phyloP scores from a whole-genome alignment of 2,888 invertebrate species.

The Nycteola revayana region DNA sequence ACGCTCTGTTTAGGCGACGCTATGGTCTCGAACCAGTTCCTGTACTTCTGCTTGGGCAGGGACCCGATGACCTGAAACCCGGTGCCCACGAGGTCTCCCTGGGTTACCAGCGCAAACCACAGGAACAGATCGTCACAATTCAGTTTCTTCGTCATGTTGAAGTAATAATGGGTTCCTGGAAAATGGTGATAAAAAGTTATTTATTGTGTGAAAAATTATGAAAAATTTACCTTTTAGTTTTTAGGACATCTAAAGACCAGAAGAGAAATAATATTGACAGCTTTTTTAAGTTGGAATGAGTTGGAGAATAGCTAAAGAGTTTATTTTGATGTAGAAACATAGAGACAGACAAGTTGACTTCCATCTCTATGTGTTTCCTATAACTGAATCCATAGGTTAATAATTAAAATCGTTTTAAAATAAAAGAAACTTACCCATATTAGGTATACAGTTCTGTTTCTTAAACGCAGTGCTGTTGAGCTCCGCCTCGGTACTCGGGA shows the following conservation, averaged over 20 bases:
- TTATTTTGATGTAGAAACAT: too few relatives aligned
- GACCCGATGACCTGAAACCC: conserved; percentile 48
- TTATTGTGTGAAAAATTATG: too few relatives aligned
- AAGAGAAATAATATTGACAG: too few relatives aligned
- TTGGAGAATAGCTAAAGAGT: too few relatives aligned
- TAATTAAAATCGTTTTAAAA: too few relatives aligned
- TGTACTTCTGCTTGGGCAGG: conserved; percentile 20
- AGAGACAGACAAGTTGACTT: too few relatives aligned
- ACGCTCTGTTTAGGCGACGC: conserved; percentile 22
- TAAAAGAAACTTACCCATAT: conserved; percentile 66
- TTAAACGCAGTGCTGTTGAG: conserved; percentile 51
- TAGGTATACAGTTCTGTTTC: conserved; percentile 63
- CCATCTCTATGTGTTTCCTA: too few relatives aligned
- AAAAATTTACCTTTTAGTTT: too few relatives aligned
- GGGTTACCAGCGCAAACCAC: conserved; percentile 46
- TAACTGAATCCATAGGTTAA: too few relatives aligned
- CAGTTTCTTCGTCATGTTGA: conserved; percentile 44
- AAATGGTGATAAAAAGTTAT: too few relatives aligned
- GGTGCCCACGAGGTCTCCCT: conserved; percentile 46
- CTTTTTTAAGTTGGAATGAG: too few relatives aligned
- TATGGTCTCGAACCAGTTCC: conserved; percentile 42
- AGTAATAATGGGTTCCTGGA: conserved; percentile 48
- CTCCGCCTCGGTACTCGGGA: conserved; percentile 56
- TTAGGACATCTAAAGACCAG: too few relatives aligned
- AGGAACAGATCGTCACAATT: conserved; percentile 45